Percentiles rank a stretch among this genome's conserved stretches.
phyloP scores from a whole-genome alignment of 2,797 vertebrate genomes.

The Neomorphus geoffroyi region DNA sequence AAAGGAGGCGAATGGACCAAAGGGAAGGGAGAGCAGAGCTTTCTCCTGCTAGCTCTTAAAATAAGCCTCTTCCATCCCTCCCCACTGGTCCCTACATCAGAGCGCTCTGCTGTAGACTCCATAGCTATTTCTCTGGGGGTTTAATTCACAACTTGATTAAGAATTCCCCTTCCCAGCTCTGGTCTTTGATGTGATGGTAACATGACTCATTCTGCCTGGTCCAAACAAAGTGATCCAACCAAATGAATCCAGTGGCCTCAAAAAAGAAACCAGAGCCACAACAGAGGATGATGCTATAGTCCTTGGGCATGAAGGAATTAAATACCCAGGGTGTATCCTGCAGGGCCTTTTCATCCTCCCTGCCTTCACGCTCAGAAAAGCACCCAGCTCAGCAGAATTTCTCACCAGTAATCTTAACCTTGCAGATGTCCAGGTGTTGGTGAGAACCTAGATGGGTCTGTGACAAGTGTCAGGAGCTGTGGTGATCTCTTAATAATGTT shows the following conservation, averaged over 20 bases:
- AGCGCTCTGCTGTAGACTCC: neutral
- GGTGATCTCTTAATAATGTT: neutral
- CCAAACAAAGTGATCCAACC: neutral
- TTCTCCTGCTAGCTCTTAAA: neutral
- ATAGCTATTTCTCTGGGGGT: neutral
- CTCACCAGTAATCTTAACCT: neutral
- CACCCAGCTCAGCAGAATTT: neutral
- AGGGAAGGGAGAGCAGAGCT: neutral
- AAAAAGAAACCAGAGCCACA: neutral
- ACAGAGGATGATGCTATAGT: neutral
- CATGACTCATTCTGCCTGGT: neutral
- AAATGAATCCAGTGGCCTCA: neutral
- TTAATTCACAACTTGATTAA: neutral
- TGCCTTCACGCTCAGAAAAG: neutral
- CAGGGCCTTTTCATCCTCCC: neutral
- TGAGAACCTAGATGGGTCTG: neutral
- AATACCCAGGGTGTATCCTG: neutral
- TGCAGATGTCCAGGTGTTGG: neutral
- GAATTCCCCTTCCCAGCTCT: neutral
- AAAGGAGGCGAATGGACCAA: neutral
- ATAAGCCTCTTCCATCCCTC: neutral
- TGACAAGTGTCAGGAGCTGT: neutral
- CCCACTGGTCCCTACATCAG: fast-evolving
- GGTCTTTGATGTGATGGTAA: neutral
- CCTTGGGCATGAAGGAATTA: neutral